Evolutionary conservation across 2,888 invertebrate genomes (phyloP).

Genomic region (Mythimna impura): DNA sequence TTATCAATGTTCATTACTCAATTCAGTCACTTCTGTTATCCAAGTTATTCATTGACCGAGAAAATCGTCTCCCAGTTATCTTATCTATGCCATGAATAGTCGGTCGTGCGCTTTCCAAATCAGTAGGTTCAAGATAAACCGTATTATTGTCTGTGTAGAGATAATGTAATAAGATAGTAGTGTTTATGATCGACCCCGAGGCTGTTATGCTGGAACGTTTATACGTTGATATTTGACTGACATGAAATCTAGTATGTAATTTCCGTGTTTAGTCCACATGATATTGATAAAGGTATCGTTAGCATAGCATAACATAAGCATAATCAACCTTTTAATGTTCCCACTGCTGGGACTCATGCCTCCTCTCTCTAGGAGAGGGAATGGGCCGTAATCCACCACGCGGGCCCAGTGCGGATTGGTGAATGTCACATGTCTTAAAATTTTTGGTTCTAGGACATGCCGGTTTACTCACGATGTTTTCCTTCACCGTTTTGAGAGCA

Average conservation of each 20-base stretch:
- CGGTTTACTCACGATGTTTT: too few relatives aligned
- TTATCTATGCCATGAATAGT: conserved; percentile 2
- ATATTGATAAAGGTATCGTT: neutral
- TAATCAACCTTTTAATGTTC: too few relatives aligned
- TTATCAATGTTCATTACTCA: neutral
- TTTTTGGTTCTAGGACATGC: too few relatives aligned
- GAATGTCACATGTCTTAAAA: too few relatives aligned
- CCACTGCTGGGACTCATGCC: too few relatives aligned
- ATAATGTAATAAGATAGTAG: neutral
- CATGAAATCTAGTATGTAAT: neutral
- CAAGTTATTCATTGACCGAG: neutral
- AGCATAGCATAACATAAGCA: too few relatives aligned
- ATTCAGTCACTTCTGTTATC: neutral
- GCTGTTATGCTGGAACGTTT: neutral
- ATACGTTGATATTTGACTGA: neutral
- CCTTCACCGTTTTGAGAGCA: too few relatives aligned
- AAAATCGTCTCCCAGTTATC: conserved; percentile 2
- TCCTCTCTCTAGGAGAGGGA: too few relatives aligned
- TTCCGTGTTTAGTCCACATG: neutral
- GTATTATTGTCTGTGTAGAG: neutral
- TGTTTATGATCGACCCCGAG: neutral
- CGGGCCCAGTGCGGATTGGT: too few relatives aligned
- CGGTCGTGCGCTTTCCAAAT: neutral
- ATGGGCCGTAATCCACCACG: too few relatives aligned
- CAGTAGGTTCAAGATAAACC: conserved; percentile 22